These are phyloP conservation scores for Drosophila orosa DNA, from an alignment of 1,140 invertebrate genomes.

Conservation along the genomic window DNA sequence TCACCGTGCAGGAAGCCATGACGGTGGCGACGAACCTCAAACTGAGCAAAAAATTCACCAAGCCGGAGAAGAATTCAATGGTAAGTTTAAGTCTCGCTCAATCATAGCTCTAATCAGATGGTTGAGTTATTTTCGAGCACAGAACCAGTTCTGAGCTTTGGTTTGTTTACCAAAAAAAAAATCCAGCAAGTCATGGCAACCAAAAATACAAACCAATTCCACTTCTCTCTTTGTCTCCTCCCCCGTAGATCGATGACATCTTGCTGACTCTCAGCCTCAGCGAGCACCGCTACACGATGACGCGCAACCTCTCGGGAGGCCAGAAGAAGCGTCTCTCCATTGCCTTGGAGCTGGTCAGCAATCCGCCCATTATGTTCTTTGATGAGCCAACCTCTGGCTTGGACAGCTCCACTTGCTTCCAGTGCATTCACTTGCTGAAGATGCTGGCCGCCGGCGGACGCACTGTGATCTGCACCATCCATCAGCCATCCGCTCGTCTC, in stretches of 20 bases:
- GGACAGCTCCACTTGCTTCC: slow-evolving; percentile 97
- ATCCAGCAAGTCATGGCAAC: slow-evolving; percentile 27
- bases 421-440: slow-evolving; percentile 95
- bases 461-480: slow-evolving; percentile 98
- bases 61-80: slow-evolving; percentile 91
- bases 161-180: slow-evolving; percentile 7
- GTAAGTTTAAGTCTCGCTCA: slow-evolving; percentile 85
- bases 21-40: slow-evolving; percentile 96
- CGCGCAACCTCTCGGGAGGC: slow-evolving; percentile 95
- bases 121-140: not conserved
- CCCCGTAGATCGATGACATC: slow-evolving; percentile 94
- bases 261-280: slow-evolving; percentile 94
- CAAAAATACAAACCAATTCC: slow-evolving; percentile 13
- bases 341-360: slow-evolving; percentile 97
- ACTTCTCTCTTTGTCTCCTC: slow-evolving; percentile 2
- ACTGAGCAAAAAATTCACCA: slow-evolving; percentile 88
- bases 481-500: slow-evolving; percentile 97
- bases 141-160: slow-evolving; percentile 34
- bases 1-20: slow-evolving; percentile 97
- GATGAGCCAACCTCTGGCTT: slow-evolving; percentile 98
- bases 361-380: slow-evolving; percentile 98
- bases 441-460: slow-evolving; percentile 95
- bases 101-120: slow-evolving; percentile 15
- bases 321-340: slow-evolving; percentile 98
- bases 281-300: slow-evolving; percentile 94